These are phyloP conservation scores for Onychomys leucogaster DNA, from an alignment of 2,797 vertebrate genomes.

Conservation along the genomic window DNA sequence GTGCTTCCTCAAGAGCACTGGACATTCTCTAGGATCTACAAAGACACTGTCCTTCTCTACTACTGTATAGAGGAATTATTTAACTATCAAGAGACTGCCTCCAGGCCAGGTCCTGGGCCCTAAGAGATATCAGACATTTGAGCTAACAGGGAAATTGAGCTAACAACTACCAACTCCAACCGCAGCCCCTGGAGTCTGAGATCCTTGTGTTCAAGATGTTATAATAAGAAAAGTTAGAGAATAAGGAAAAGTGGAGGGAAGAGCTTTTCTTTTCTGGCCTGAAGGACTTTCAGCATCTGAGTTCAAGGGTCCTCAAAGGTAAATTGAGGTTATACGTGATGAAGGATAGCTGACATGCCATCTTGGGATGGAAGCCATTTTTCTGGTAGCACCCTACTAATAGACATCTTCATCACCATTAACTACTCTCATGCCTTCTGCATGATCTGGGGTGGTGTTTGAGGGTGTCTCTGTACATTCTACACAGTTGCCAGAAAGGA, in stretches of 20 bases:
- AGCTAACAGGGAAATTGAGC: background rate
- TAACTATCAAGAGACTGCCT: background rate
- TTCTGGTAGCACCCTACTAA: background rate
- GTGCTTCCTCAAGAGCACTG: background rate
- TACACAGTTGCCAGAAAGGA: background rate
- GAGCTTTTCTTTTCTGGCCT: background rate
- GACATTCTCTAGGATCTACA: background rate
- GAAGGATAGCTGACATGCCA: background rate
- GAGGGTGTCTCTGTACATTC: background rate
- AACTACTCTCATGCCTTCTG: background rate
- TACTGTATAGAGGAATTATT: background rate
- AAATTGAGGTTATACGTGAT: background rate
- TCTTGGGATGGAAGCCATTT: background rate
- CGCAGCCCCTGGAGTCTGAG: background rate
- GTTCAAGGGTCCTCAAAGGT: background rate
- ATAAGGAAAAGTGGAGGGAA: background rate
- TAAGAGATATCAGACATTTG: background rate
- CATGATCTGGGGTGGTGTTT: background rate
- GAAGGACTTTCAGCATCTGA: background rate
- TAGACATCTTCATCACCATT: background rate
- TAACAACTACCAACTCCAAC: background rate
- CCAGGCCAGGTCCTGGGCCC: background rate
- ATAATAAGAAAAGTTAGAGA: slow-evolving; percentile 21
- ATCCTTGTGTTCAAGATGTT: background rate
- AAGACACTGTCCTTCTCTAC: background rate